These are phyloP conservation scores for Dasypolia templi DNA, from an alignment of 2,888 invertebrate species.

Conservation along the genomic window DNA sequence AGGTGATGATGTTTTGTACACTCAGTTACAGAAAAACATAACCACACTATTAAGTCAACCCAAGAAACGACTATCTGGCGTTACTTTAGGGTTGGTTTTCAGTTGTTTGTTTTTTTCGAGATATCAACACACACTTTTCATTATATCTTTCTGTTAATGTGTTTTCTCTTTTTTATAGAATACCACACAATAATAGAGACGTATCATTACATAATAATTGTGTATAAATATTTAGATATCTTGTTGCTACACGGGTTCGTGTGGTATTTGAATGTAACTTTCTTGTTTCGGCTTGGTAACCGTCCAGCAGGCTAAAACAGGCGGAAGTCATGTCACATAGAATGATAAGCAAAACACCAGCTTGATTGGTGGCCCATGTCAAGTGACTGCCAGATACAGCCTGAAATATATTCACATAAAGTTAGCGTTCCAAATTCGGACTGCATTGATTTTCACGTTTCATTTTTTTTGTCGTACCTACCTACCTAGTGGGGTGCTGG, in stretches of 20 bases:
- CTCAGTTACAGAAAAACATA: constrained; percentile 40
- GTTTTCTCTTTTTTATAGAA: constrained; percentile 66
- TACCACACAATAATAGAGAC: constrained; percentile 63
- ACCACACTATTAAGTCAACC: not conserved
- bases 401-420: constrained; percentile 34
- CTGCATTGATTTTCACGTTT: constrained; percentile 30
- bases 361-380: constrained; percentile 4
- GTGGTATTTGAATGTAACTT: constrained; percentile 37
- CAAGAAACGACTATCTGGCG: constrained; percentile 23
- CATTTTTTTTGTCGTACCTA: not conserved
- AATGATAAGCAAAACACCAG: constrained; percentile 31
- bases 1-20: constrained; percentile 75
- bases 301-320: constrained; percentile 30
- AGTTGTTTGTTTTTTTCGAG: not conserved
- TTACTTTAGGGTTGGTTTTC: constrained; percentile 27
- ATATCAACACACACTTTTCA: constrained; percentile 48
- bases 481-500: not conserved
- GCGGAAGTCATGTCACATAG: constrained; percentile 32
- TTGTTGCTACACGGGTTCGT: constrained; percentile 32
- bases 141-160: constrained; percentile 55
- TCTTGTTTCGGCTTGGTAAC: constrained; percentile 45
- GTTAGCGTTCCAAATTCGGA: constrained; percentile 19
- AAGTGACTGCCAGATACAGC: constrained; percentile 21
- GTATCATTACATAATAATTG: constrained; percentile 55
- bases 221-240: constrained; percentile 61